phyloP scores from a whole-genome alignment of 1,140 invertebrate genomes.

The Epicauta chinensis region DNA sequence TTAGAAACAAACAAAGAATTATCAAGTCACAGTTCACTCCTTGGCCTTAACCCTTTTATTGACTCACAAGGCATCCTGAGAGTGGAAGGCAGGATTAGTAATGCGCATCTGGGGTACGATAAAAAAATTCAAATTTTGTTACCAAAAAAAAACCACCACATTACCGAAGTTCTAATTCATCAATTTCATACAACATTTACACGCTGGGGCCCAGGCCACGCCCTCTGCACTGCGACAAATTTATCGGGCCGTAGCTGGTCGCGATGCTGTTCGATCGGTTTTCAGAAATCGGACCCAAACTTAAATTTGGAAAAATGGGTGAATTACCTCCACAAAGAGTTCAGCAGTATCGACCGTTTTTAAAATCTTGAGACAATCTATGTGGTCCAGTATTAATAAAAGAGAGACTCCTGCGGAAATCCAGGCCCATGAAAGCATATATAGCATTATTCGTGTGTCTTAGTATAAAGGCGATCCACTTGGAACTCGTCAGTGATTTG shows the following conservation, averaged over 20 bases:
- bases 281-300: slow-evolving; percentile 15
- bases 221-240: slow-evolving; percentile 11
- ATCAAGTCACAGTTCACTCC: no score
- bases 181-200: slow-evolving; percentile 26
- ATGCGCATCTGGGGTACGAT: no score
- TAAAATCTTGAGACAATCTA: slow-evolving; percentile 39
- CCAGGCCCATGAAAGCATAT: slow-evolving; percentile 31
- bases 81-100: no score
- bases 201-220: no score
- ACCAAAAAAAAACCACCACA: neutral
- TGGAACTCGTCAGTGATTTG: slow-evolving; percentile 41
- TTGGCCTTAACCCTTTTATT: no score
- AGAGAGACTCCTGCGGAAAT: slow-evolving; percentile 12
- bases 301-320: slow-evolving; percentile 32
- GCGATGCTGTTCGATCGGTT: slow-evolving; percentile 29
- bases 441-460: slow-evolving; percentile 1
- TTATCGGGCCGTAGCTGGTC: slow-evolving; percentile 7
- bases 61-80: no score
- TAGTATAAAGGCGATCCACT: slow-evolving; percentile 22
- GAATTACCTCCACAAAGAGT: slow-evolving; percentile 29
- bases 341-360: slow-evolving; percentile 30
- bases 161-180: slow-evolving; percentile 18
- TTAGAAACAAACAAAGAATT: no score
- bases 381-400: slow-evolving; percentile 36
- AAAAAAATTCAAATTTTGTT: neutral